Base-by-base conservation (phyloP, 92 coral and sea anemone genomes). In the Palythoa caribaeorum region DNA sequence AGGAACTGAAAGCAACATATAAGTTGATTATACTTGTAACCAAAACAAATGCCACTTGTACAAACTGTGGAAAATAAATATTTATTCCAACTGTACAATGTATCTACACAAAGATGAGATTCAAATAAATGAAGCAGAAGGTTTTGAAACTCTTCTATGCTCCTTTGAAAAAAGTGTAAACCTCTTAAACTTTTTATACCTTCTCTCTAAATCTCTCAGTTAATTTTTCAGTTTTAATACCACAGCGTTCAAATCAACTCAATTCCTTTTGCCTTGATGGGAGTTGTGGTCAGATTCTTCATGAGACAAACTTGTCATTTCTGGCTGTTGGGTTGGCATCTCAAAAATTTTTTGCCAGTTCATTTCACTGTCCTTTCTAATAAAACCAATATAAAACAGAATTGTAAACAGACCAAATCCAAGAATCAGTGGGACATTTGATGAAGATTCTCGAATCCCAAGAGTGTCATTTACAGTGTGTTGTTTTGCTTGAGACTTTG, bases 401-500 rank as follows among this genome's bases (percentile, higher is more conserved):
- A 90, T n/a, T 15, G 84, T 65, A 48, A 94, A 92, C 51, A 94
- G n/a, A 6, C 92, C 93, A 35, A 94, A 84, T 9, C 96, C 92
- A 71, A 94, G 87, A 14, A 77, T 74, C 12, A 92, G 47, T 17
- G 96, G 84, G 47, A 91, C 76, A 73, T 87, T 74, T 38, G 96
- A 92, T 17, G 51, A 81, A 55, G 77, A 83, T 50, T 84, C 70
- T 69, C 90, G 84, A 71, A 76, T 71, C 9, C 94, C 91, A 16
- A 94, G 88, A 1, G 96, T 94, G 83, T 94, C 88, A 21, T 70
- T 87, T 1, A 94, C 91, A 76, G 90, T 92, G 90, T 95, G 94
- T 38, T 69, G 73, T 76, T 90, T 89, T 62, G 99, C 99, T 73
- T 84, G 90, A 70, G 99, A 96, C 69, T 93, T 93, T n/a, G 99